Percentiles rank a stretch among this genome's conserved stretches.
Evolutionary conservation across 2,888 invertebrate genomes (phyloP).

Genomic region (Drosophila algonquin): DNA sequence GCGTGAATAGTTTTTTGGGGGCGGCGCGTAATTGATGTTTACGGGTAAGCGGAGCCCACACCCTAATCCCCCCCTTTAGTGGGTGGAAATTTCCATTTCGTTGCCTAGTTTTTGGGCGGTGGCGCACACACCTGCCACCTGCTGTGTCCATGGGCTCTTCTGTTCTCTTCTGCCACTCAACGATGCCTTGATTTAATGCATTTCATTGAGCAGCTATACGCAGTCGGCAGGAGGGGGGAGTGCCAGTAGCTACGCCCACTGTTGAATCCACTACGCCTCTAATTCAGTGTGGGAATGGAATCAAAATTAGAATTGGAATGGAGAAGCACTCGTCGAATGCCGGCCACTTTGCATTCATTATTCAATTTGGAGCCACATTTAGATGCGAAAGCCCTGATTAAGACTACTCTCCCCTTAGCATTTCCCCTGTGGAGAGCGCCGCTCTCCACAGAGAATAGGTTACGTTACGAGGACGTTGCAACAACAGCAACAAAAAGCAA

Average conservation of each 20-base stretch:
- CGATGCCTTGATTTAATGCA: slow-evolving; percentile 78
- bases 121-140: slow-evolving; percentile 20
- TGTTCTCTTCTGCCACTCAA: slow-evolving; percentile 60
- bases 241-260: slow-evolving; percentile 24
- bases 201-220: slow-evolving; percentile 72
- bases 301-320: not conserved
- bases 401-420: slow-evolving; percentile 18
- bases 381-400: slow-evolving; percentile 65
- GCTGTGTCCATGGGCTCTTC: not conserved
- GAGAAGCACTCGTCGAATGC: slow-evolving; percentile 7
- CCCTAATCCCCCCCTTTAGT: slow-evolving; percentile 10
- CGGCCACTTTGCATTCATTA: slow-evolving; percentile 75
- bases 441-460: slow-evolving; percentile 46
- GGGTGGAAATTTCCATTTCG: slow-evolving; percentile 64
- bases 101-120: slow-evolving; percentile 62
- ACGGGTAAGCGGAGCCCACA: slow-evolving; percentile 54
- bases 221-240: not conserved
- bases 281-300: not conserved
- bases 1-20: slow-evolving; percentile 77
- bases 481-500: not conserved
- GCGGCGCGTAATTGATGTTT: slow-evolving; percentile 77
- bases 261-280: slow-evolving; percentile 12
- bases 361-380: slow-evolving; percentile 73
- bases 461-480: slow-evolving; percentile 24
- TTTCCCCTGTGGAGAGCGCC: no score